phyloP scores from a whole-genome alignment of 2,797 vertebrate genomes.

The Agapornis canus region DNA sequence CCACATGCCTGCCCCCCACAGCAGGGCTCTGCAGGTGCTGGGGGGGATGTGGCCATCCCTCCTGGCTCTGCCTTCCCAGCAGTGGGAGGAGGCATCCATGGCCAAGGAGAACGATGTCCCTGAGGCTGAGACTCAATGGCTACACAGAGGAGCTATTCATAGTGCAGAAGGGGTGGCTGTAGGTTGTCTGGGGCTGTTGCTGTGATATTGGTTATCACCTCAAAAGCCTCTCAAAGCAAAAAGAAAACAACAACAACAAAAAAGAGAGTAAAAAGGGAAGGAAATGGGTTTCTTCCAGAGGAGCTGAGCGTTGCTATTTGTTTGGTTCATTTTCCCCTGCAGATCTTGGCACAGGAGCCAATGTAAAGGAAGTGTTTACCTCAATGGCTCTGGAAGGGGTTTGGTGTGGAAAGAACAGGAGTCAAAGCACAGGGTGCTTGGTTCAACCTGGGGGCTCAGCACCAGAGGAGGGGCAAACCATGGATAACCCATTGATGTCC shows the following conservation, averaged over 20 bases:
- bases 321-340: background rate
- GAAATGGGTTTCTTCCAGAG: background rate
- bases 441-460: background rate
- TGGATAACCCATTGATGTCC: background rate
- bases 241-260: background rate
- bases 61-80: background rate
- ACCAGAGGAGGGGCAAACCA: accelerated
- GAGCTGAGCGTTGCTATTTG: background rate
- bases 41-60: background rate
- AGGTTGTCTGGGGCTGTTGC: constrained; percentile 46
- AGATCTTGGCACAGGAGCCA: background rate
- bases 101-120: background rate
- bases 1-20: accelerated
- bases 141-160: constrained; percentile 37
- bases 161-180: constrained; percentile 36
- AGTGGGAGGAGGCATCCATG: background rate
- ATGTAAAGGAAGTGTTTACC: background rate
- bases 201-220: constrained; percentile 11
- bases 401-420: background rate
- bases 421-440: background rate
- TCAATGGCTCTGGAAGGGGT: background rate
- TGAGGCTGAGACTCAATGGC: background rate
- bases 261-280: background rate
- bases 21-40: background rate
- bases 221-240: constrained; percentile 20